phyloP scores from a whole-genome alignment of 2,113 vertebrate species.

The Vombatus ursinus region DNA sequence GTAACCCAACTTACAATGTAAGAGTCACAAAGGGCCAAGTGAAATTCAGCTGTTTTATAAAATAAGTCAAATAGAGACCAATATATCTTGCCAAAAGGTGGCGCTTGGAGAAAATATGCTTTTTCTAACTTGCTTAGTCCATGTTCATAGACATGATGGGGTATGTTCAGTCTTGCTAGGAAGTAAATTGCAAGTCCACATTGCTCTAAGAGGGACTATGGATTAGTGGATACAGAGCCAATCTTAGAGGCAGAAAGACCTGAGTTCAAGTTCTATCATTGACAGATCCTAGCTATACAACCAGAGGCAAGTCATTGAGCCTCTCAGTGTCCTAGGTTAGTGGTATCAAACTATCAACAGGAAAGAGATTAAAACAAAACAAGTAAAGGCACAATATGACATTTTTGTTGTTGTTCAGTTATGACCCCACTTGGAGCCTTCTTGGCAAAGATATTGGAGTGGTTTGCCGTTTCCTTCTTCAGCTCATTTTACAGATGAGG shows the following conservation, averaged over 20 bases:
- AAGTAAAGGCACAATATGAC: not conserved
- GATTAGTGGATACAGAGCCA: not conserved
- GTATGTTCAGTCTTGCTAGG: not conserved
- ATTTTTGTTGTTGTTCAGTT: not conserved
- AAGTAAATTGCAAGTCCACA: not conserved
- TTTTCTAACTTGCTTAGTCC: not conserved
- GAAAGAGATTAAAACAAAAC: not conserved
- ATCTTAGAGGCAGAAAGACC: not conserved
- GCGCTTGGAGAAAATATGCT: not conserved
- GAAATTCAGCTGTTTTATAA: slow-evolving; percentile 32
- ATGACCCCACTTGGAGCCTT: not conserved
- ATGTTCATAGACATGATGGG: not conserved
- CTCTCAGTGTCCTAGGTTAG: not conserved
- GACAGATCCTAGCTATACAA: not conserved
- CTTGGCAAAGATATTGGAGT: not conserved
- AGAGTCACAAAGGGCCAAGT: slow-evolving; percentile 20
- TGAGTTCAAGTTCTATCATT: not conserved
- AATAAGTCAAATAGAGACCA: slow-evolving; percentile 21
- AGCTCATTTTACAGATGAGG: not conserved
- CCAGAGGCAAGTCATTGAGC: not conserved
- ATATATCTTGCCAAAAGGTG: slow-evolving; percentile 35
- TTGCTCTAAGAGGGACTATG: not conserved
- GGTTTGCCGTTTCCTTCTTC: not conserved
- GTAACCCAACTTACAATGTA: not conserved
- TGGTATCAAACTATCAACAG: not conserved